A percentile compares a stretch with the other conserved stretches of the same genome.
Conservation (phyloP, 2,113 vertebrate genomes). For the Mustela lutreola region DNA sequence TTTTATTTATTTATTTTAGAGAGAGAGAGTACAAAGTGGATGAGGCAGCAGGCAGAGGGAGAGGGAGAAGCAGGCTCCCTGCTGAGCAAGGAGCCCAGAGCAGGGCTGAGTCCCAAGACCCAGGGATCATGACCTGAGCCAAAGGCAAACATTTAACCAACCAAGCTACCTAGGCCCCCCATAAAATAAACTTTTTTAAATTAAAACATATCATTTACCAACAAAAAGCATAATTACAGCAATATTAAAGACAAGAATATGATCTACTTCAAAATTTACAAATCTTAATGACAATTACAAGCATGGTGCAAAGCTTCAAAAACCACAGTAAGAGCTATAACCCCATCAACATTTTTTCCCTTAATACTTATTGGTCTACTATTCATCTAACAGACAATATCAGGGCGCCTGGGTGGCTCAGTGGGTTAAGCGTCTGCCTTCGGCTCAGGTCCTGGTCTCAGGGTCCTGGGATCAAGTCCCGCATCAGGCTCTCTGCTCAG, state of each 20-base stretch:
- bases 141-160: no score
- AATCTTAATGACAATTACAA: not conserved
- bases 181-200: conserved; percentile 31
- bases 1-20: not conserved
- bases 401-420: no score
- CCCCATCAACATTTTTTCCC: not conserved
- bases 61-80: not conserved
- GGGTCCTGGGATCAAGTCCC: no score
- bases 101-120: not conserved
- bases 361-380: not conserved
- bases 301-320: conserved; percentile 2
- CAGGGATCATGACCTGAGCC: not conserved
- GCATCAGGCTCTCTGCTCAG: no score
- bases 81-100: not conserved
- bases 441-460: no score
- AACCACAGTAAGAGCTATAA: conserved; percentile 12
- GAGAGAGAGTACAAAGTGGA: not conserved
- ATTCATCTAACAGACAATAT: not conserved
- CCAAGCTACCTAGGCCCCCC: not conserved
- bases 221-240: conserved; percentile 30
- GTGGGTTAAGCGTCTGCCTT: no score
- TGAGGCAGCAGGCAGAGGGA: not conserved
- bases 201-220: conserved; percentile 33
- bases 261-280: conserved; percentile 50
- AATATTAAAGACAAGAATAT: not conserved